Evolutionary conservation across 2,113 vertebrate species (phyloP).

Genomic region (Epinephelus fuscoguttatus): DNA sequence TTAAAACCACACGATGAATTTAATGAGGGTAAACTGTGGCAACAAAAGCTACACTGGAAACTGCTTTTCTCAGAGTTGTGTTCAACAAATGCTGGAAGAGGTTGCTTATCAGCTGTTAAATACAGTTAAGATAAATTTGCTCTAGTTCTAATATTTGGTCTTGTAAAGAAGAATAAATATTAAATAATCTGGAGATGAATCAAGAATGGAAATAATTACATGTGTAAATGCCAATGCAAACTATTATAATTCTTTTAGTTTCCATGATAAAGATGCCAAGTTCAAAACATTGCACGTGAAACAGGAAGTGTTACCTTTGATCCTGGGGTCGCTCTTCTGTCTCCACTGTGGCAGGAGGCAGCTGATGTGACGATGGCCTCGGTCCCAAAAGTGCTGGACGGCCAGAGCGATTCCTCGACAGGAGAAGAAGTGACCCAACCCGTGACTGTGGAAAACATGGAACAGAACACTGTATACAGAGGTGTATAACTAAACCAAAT

Average conservation of each 20-base stretch:
- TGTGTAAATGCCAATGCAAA: background rate
- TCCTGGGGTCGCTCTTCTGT: slow-evolving; percentile 84
- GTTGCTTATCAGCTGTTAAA: background rate
- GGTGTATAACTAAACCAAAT: background rate
- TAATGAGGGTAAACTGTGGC: background rate
- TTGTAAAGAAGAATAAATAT: too few relatives aligned
- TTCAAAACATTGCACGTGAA: background rate
- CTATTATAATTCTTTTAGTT: background rate
- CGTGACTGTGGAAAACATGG: slow-evolving; percentile 81
- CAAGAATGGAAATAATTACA: too few relatives aligned
- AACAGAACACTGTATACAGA: accelerated
- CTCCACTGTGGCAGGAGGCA: slow-evolving; percentile 90
- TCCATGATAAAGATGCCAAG: too few relatives aligned
- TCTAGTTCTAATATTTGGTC: background rate
- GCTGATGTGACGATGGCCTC: slow-evolving; percentile 88
- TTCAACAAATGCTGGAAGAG: background rate
- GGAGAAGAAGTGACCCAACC: slow-evolving; percentile 89
- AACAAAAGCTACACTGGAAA: background rate
- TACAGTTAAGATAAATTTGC: too few relatives aligned
- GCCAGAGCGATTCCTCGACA: slow-evolving; percentile 92
- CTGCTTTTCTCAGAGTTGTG: too few relatives aligned
- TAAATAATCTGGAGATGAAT: too few relatives aligned
- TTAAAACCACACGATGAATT: background rate
- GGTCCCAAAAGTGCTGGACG: slow-evolving; percentile 92
- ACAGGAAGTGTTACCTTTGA: slow-evolving; percentile 84